Evolutionary conservation across 2,797 vertebrate genomes (phyloP).

Genomic region (Carapus acus): DNA sequence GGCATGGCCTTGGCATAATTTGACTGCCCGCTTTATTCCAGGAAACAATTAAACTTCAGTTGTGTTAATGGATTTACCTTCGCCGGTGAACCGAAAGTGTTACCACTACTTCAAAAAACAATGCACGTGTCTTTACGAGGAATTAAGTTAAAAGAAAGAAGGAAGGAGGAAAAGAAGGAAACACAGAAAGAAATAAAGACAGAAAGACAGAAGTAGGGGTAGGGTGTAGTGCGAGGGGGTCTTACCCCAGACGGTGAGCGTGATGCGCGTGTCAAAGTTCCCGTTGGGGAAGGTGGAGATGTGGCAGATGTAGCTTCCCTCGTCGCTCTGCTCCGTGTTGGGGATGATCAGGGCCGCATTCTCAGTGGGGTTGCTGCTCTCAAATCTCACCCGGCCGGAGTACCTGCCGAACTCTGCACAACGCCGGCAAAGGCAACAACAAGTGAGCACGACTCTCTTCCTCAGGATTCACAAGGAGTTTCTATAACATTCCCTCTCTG

Average conservation of each 20-base stretch:
- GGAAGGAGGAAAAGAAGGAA: too few species aligned
- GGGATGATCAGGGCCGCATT: constrained; percentile 68
- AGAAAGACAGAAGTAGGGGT: constrained; percentile 10
- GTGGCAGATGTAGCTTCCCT: constrained; percentile 81
- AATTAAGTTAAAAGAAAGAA: not conserved
- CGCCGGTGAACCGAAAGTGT: too few species aligned
- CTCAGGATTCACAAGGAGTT: too few species aligned
- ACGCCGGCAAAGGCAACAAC: too few species aligned
- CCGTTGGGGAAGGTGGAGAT: constrained; percentile 84
- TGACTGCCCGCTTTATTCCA: too few species aligned
- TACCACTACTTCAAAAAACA: too few species aligned
- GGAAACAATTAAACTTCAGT: too few species aligned
- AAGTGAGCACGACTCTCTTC: too few species aligned
- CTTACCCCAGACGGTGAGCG: constrained; percentile 72
- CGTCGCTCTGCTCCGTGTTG: constrained; percentile 68
- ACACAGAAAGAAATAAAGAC: not conserved
- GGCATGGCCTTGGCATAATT: too few species aligned
- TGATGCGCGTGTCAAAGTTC: constrained; percentile 74
- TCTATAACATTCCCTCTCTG: too few species aligned
- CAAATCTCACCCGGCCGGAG: constrained; percentile 60
- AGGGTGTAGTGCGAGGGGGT: too few species aligned
- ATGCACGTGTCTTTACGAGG: not conserved
- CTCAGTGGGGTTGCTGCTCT: constrained; percentile 51
- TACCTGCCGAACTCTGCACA: constrained; percentile 64
- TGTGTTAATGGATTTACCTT: too few species aligned